These are phyloP conservation scores for Volucella zonaria DNA, from an alignment of 2,888 invertebrate genomes.

Conservation along the genomic window DNA sequence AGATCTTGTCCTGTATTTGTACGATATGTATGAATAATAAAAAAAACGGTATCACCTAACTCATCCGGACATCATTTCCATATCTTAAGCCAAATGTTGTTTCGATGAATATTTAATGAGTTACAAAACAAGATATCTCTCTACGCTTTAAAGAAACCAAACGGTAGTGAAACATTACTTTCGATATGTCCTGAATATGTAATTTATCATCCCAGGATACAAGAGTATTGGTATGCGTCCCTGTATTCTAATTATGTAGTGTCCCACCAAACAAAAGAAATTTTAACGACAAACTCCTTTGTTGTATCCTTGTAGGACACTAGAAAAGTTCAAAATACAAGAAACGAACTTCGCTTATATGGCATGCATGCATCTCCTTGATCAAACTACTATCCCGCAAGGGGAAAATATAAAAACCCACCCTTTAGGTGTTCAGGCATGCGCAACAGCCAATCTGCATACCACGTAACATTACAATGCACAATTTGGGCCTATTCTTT, in stretches of 20 bases:
- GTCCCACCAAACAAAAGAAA: slow-evolving; percentile 49
- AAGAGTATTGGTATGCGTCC: slow-evolving; percentile 1
- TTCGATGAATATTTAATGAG: slow-evolving; percentile 70
- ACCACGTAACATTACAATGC: slow-evolving; percentile 54
- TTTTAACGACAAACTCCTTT: slow-evolving; percentile 61
- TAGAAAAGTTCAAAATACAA: slow-evolving; percentile 6
- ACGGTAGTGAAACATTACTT: slow-evolving; percentile 14
- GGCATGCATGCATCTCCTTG: not conserved
- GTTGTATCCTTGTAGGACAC: slow-evolving; percentile 20
- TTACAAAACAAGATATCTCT: slow-evolving; percentile 39
- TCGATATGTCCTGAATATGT: slow-evolving; percentile 46
- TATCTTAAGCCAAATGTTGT: slow-evolving; percentile 67
- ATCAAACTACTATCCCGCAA: slow-evolving; percentile 38
- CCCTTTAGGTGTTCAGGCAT: slow-evolving; percentile 69
- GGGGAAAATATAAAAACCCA: slow-evolving; percentile 34
- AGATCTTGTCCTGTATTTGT: not conserved
- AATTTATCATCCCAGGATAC: slow-evolving; percentile 62
- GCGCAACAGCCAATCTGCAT: slow-evolving; percentile 54
- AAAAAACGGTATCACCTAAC: slow-evolving; percentile 25
- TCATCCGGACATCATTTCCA: slow-evolving; percentile 50
- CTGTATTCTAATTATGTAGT: slow-evolving; percentile 65
- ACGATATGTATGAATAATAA: not conserved
- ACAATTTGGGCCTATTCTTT: slow-evolving; percentile 11
- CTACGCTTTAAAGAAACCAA: not conserved
- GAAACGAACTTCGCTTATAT: not conserved